Percentiles rank a stretch among this genome's conserved stretches.
Evolutionary conservation across 2,113 vertebrate genomes (phyloP).

Genomic region (Caranx melampygus): DNA sequence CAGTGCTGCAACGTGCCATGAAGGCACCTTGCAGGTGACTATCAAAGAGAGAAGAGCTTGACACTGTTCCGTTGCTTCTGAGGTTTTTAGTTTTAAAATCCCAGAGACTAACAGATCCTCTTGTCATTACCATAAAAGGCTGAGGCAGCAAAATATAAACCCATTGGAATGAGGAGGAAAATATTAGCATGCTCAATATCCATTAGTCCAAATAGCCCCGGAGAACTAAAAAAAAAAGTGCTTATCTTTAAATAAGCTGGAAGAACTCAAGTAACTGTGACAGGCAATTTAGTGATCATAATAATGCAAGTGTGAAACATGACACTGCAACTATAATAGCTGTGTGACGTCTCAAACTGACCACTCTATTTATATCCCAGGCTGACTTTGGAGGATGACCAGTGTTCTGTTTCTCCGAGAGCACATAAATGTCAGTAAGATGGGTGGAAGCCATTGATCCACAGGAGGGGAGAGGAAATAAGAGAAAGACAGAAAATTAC

Average conservation of each 20-base stretch:
- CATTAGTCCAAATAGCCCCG: constrained; percentile 53
- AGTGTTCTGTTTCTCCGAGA: constrained; percentile 68
- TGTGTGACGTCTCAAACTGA: constrained; percentile 58
- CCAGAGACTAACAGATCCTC: not conserved
- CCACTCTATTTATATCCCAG: constrained; percentile 64
- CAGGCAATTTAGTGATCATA: constrained; percentile 68
- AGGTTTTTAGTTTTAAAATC: constrained; percentile 8
- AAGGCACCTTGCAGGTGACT: not conserved
- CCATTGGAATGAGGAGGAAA: constrained; percentile 35
- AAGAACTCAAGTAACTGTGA: constrained; percentile 66
- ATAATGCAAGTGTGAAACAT: constrained; percentile 64
- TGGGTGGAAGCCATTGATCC: constrained; percentile 65
- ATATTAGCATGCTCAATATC: constrained; percentile 57
- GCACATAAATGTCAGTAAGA: constrained; percentile 65
- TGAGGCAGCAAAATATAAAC: constrained; percentile 45
- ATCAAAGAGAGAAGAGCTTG: not conserved
- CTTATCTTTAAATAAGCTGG: constrained; percentile 68
- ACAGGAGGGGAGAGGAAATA: constrained; percentile 48
- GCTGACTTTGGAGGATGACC: constrained; percentile 42
- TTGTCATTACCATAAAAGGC: constrained; percentile 33
- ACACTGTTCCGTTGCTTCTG: not conserved
- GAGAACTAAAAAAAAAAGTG: constrained; percentile 52
- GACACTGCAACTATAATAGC: constrained; percentile 63
- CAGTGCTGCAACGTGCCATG: not conserved
- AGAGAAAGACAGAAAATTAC: constrained; percentile 42